These are phyloP conservation scores for Nipponia nippon DNA, from an alignment of 2,113 vertebrate genomes.

Conservation along the genomic window DNA sequence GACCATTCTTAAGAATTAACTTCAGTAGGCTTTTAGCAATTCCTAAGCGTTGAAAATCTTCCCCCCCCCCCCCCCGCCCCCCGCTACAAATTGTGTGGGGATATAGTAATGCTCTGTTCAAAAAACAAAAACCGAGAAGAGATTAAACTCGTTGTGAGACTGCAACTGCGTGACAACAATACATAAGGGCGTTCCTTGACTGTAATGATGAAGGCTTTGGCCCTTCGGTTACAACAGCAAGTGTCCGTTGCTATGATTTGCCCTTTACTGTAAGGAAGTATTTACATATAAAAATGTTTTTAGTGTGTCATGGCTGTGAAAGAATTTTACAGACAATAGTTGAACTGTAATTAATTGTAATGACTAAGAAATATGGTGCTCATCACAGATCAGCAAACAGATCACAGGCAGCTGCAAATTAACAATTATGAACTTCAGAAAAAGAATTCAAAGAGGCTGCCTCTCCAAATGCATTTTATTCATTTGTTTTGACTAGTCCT, in stretches of 20 bases:
- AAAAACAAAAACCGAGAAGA: not conserved
- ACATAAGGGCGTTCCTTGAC: not conserved
- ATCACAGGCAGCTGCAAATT: constrained; percentile 2
- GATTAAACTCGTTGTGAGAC: not conserved
- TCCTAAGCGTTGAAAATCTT: not conserved
- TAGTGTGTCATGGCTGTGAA: not conserved
- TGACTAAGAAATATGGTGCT: not conserved
- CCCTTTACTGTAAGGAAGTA: not conserved
- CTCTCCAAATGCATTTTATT: not conserved
- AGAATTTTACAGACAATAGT: not conserved
- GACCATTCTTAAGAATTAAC: not conserved
- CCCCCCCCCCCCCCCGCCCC: too few species aligned
- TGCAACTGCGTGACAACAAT: not conserved
- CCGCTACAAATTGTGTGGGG: not conserved
- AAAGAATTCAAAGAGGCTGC: not conserved
- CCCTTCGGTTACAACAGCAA: not conserved
- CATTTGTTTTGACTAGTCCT: not conserved
- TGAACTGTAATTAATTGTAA: constrained; percentile 24
- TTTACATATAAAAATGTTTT: not conserved
- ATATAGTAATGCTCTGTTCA: not conserved
- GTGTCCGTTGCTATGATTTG: not conserved
- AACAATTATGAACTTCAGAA: not conserved
- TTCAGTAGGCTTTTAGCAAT: not conserved
- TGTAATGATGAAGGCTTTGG: not conserved
- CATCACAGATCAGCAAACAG: not conserved